Conservation (phyloP, 2,113 vertebrate genomes). For the Scartelaos histophorus region DNA sequence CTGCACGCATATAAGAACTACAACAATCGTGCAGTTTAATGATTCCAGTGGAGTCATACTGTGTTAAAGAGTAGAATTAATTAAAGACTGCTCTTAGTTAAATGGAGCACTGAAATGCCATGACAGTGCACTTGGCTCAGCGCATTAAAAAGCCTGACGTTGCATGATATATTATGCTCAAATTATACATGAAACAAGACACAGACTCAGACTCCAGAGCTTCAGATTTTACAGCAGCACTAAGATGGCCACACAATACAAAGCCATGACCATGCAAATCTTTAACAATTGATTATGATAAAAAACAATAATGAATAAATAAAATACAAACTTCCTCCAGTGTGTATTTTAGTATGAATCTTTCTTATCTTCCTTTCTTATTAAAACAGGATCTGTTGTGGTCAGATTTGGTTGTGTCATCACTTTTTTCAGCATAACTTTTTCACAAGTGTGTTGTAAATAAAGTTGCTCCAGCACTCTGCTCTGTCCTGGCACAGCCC, state of each 20-base stretch:
- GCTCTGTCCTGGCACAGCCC: constrained; percentile 12
- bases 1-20: constrained; percentile 40
- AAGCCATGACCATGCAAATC: too few relatives aligned
- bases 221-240: background rate
- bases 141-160: background rate
- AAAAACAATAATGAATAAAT: too few relatives aligned
- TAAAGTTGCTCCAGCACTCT: constrained; percentile 9
- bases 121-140: background rate
- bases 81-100: background rate
- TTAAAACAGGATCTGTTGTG: too few relatives aligned
- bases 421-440: background rate
- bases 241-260: too few relatives aligned
- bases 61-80: constrained; percentile 11
- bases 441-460: background rate
- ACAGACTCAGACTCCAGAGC: background rate
- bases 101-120: background rate
- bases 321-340: too few relatives aligned
- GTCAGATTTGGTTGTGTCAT: too few relatives aligned
- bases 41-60: constrained; percentile 41
- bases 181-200: background rate
- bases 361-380: too few relatives aligned
- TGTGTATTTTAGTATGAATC: too few relatives aligned
- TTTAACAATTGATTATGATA: background rate
- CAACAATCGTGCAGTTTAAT: constrained; percentile 50
- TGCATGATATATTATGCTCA: background rate